Conservation (phyloP, 2,797 vertebrate species). For the Odontamblyopus rebecca region DNA sequence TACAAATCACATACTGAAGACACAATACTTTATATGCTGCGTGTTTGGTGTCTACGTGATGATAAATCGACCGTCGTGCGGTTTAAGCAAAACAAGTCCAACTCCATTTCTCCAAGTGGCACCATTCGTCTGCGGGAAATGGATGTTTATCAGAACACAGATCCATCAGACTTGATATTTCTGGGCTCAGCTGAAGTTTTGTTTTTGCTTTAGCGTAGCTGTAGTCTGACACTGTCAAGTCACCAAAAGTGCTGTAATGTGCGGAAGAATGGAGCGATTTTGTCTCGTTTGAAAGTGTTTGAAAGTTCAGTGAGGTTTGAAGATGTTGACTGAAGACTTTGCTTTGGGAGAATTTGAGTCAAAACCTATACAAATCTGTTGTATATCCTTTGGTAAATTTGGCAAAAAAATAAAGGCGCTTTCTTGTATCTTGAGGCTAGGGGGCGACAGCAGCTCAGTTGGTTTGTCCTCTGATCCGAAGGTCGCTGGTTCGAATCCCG, state of each 20-base stretch:
- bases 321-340: too few species aligned
- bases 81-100: slow-evolving; percentile 2
- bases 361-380: too few species aligned
- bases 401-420: too few species aligned
- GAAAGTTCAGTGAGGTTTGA: not conserved
- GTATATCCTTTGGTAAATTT: too few species aligned
- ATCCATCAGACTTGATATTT: slow-evolving; percentile 1
- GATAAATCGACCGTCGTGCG: too few species aligned
- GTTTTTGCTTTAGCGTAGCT: not conserved
- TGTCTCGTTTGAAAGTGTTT: not conserved
- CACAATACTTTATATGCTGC: not conserved
- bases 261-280: not conserved
- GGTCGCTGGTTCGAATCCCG: too few species aligned
- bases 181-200: not conserved
- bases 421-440: too few species aligned
- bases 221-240: not conserved
- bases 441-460: too few species aligned
- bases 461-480: too few species aligned
- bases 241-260: slow-evolving; percentile 8
- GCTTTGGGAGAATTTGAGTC: too few species aligned
- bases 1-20: not conserved
- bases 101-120: not conserved
- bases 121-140: not conserved
- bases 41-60: not conserved
- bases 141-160: not conserved